phyloP scores from a whole-genome alignment of 2,797 vertebrate genomes.

The Pseudomugil gertrudae region DNA sequence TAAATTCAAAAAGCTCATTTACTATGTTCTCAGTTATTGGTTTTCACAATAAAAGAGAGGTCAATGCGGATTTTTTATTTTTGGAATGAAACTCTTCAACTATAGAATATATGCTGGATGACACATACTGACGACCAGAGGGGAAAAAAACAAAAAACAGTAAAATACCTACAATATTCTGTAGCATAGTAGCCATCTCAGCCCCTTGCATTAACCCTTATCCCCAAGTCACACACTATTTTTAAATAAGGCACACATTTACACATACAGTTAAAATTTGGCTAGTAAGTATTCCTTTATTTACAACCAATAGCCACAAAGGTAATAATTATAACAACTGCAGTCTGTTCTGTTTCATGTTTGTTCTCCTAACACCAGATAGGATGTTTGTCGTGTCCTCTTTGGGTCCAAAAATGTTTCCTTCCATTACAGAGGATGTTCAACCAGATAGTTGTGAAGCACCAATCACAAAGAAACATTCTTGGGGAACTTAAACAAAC shows the following conservation, averaged over 20 bases:
- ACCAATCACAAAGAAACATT: constrained; percentile 65
- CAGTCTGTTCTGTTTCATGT: constrained; percentile 65
- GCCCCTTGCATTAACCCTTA: constrained; percentile 67
- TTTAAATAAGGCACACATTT: constrained; percentile 92
- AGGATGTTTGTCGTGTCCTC: constrained; percentile 50
- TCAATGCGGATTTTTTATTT: constrained; percentile 37
- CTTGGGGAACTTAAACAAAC: constrained; percentile 44
- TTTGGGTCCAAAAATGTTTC: constrained; percentile 55
- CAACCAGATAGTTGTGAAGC: constrained; percentile 54
- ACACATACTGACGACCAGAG: constrained; percentile 75
- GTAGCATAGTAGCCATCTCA: constrained; percentile 72
- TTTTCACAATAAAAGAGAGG: constrained; percentile 17
- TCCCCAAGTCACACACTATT: constrained; percentile 80
- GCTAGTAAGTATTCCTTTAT: constrained; percentile 89
- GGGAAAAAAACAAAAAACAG: constrained; percentile 57
- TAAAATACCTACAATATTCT: constrained; percentile 75
- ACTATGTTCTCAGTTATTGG: constrained; percentile 14
- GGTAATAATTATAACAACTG: constrained; percentile 78
- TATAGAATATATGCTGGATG: constrained; percentile 75
- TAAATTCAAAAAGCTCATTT: constrained; percentile 30
- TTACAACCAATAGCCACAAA: constrained; percentile 86
- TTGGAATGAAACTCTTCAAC: constrained; percentile 76
- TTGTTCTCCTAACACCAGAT: constrained; percentile 39
- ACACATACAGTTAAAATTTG: constrained; percentile 89
- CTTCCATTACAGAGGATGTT: constrained; percentile 37